These are phyloP conservation scores for Dicycla oo DNA, from an alignment of 2,888 invertebrate species.

Conservation along the genomic window DNA sequence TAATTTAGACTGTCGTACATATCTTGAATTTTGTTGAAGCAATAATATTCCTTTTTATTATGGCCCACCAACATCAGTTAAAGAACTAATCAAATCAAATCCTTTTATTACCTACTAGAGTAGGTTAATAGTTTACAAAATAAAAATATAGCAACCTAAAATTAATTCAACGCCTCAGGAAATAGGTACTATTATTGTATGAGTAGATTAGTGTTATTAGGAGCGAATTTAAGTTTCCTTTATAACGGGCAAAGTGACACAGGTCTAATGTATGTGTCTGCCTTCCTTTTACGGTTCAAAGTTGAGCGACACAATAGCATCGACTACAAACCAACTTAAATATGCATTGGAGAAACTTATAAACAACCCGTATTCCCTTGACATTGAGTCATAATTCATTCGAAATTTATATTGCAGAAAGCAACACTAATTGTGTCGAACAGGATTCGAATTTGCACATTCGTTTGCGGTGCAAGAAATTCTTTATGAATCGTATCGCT, in stretches of 20 bases:
- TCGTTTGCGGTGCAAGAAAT: constrained; percentile 12
- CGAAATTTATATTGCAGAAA: constrained; percentile 40
- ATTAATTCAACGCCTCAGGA: background rate
- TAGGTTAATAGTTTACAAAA: constrained; percentile 43
- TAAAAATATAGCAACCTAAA: constrained; percentile 7
- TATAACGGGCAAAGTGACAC: constrained; percentile 73
- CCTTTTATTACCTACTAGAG: background rate
- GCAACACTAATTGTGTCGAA: constrained; percentile 58
- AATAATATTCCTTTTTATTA: background rate
- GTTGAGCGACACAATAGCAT: constrained; percentile 75
- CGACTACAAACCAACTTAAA: constrained; percentile 60
- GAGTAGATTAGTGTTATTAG: background rate
- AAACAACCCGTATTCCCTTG: constrained; percentile 50
- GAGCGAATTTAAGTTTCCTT: constrained; percentile 50
- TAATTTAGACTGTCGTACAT: too few relatives aligned
- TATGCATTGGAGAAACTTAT: constrained; percentile 37
- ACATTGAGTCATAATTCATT: constrained; percentile 56
- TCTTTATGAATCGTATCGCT: constrained; percentile 26
- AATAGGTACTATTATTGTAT: constrained; percentile 37
- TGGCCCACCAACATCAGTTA: background rate
- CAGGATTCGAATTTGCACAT: constrained; percentile 52
- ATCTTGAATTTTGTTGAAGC: too few relatives aligned
- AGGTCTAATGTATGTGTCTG: constrained; percentile 60
- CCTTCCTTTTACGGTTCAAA: constrained; percentile 78
- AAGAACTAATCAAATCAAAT: too few relatives aligned